Conservation (phyloP, 2,113 vertebrate genomes). For the Ailurus styani region DNA sequence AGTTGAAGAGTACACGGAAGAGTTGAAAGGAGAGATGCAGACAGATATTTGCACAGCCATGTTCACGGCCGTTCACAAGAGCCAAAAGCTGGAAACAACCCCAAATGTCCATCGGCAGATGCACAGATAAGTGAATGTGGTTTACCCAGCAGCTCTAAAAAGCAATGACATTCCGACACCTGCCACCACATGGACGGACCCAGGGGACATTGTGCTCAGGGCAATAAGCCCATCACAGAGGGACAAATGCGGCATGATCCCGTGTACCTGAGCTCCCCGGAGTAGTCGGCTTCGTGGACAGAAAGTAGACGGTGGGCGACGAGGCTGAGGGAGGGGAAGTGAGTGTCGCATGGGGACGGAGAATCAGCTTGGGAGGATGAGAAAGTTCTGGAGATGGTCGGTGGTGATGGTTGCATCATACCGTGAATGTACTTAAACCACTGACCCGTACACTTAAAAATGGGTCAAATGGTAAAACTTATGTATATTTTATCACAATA, state of each 20-base stretch:
- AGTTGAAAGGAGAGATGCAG: background rate
- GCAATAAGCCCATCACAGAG: background rate
- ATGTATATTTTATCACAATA: background rate
- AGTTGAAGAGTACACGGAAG: no score
- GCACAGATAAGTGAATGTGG: background rate
- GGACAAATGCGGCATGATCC: no score
- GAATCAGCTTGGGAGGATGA: background rate
- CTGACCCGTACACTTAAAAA: background rate
- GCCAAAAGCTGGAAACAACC: no score
- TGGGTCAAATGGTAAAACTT: background rate
- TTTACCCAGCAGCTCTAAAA: background rate
- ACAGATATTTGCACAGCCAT: accelerated
- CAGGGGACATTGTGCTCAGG: accelerated
- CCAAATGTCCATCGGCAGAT: accelerated
- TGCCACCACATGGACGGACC: background rate
- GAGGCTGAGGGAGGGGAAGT: no score
- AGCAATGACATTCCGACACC: background rate
- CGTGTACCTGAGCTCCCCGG: accelerated
- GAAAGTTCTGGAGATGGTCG: background rate
- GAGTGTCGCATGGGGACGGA: accelerated
- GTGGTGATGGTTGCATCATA: accelerated
- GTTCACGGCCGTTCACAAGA: background rate
- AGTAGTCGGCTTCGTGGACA: background rate
- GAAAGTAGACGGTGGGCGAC: background rate
- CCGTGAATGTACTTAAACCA: background rate